Evolutionary conservation across 1,140 invertebrate species (phyloP).

Genomic region (Pseudoatta argentina): DNA sequence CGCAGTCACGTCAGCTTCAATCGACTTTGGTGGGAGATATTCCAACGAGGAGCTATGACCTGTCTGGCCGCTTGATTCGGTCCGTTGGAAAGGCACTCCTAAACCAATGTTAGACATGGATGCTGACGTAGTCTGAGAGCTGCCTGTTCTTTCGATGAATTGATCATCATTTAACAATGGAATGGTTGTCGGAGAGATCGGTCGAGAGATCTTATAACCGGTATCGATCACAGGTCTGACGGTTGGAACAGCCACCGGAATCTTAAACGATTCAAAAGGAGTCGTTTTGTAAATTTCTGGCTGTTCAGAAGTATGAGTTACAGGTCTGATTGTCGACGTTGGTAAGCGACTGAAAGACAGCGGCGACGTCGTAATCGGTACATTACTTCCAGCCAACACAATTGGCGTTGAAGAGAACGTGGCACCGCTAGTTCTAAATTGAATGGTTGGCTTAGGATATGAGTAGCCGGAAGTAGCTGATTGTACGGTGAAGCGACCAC

Average conservation of each 20-base stretch:
- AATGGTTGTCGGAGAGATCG: conserved; percentile 70
- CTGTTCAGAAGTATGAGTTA: conserved; percentile 75
- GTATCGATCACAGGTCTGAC: conserved; percentile 72
- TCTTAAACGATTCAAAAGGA: conserved; percentile 70
- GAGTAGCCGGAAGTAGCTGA: conserved; percentile 69
- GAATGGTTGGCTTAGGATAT: conserved; percentile 73
- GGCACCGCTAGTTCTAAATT: conserved; percentile 61
- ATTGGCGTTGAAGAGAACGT: conserved; percentile 38
- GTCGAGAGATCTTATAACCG: conserved; percentile 71
- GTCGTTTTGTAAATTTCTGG: conserved; percentile 76
- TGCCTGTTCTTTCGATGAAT: conserved; percentile 53
- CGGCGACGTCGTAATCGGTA: conserved; percentile 71
- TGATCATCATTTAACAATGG: conserved; percentile 58
- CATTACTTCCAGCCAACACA: conserved; percentile 12
- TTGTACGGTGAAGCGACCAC: conserved; percentile 41
- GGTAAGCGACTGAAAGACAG: conserved; percentile 70
- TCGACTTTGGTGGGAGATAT: conserved; percentile 46
- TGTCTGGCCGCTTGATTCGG: conserved; percentile 56
- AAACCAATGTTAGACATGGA: conserved; percentile 76
- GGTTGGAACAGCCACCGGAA: conserved; percentile 72
- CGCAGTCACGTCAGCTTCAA: background rate
- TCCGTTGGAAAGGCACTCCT: conserved; percentile 77
- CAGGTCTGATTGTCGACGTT: conserved; percentile 70
- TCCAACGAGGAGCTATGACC: conserved; percentile 12
- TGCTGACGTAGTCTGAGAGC: conserved; percentile 60